Evolutionary conservation across 2,888 invertebrate species (phyloP).

Genomic region (Parasteatoda lunata): DNA sequence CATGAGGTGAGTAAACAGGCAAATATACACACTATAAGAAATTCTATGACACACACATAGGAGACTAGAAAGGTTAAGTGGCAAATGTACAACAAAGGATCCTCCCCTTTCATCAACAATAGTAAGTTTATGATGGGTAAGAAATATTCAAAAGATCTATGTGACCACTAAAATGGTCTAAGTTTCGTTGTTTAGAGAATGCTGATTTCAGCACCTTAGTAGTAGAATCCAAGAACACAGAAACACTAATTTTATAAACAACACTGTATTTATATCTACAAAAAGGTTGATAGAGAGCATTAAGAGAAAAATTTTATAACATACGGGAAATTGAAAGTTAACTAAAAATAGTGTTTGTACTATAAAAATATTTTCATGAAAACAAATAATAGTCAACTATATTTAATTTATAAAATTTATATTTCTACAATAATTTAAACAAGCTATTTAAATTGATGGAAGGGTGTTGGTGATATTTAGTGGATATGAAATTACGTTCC

Average conservation of each 20-base stretch:
- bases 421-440: background rate
- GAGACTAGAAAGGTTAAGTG: slow-evolving; percentile 33
- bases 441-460: background rate
- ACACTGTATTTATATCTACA: slow-evolving; percentile 18
- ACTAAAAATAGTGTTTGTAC: too few species aligned
- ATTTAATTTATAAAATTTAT: too few species aligned
- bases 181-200: slow-evolving; percentile 69
- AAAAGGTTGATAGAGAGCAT: too few species aligned
- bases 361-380: too few species aligned
- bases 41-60: slow-evolving; percentile 38
- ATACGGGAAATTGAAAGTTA: too few species aligned
- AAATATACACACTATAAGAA: slow-evolving; percentile 59
- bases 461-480: background rate
- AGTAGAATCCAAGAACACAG: slow-evolving; percentile 61
- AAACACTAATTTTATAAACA: slow-evolving; percentile 52
- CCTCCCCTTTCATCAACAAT: slow-evolving; percentile 40
- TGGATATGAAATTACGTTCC: too few species aligned
- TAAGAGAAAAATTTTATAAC: too few species aligned
- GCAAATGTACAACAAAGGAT: slow-evolving; percentile 53
- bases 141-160: slow-evolving; percentile 56
- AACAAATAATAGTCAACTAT: too few species aligned
- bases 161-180: slow-evolving; percentile 66
- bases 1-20: slow-evolving; percentile 66
- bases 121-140: slow-evolving; percentile 53
- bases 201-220: slow-evolving; percentile 69